phyloP scores from a whole-genome alignment of 2,113 vertebrate genomes.

The Octodon degus region DNA sequence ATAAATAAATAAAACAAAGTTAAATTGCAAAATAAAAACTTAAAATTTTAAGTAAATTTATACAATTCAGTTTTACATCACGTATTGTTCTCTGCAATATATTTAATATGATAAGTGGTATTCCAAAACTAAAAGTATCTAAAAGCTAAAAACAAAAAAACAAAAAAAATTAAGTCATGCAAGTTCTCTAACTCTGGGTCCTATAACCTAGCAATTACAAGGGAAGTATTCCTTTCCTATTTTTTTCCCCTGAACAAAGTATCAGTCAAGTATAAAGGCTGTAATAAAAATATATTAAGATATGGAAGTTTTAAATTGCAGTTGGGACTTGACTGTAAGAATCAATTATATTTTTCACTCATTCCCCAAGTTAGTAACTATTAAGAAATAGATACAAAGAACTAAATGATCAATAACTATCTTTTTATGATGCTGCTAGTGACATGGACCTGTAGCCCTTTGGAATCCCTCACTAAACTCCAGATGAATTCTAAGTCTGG shows the following conservation, averaged over 20 bases:
- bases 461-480: slow-evolving; percentile 19
- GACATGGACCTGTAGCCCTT: neutral
- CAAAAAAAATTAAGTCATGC: neutral
- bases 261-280: neutral
- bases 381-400: slow-evolving; percentile 52
- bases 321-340: slow-evolving; percentile 47
- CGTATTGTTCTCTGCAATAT: neutral
- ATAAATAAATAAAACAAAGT: neutral
- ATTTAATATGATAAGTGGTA: neutral
- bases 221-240: neutral
- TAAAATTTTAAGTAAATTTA: neutral
- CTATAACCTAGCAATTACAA: neutral
- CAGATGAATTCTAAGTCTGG: neutral
- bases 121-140: neutral
- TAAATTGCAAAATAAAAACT: neutral
- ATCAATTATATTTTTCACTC: slow-evolving; percentile 63
- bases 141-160: neutral
- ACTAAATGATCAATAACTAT: neutral
- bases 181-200: neutral
- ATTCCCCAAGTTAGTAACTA: slow-evolving; percentile 40
- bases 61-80: neutral
- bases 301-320: slow-evolving; percentile 55
- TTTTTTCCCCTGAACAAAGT: neutral
- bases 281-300: slow-evolving; percentile 48
- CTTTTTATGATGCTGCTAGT: neutral